Evolutionary conservation across 2,797 vertebrate species (phyloP).

Genomic region (Sus cebifrons): DNA sequence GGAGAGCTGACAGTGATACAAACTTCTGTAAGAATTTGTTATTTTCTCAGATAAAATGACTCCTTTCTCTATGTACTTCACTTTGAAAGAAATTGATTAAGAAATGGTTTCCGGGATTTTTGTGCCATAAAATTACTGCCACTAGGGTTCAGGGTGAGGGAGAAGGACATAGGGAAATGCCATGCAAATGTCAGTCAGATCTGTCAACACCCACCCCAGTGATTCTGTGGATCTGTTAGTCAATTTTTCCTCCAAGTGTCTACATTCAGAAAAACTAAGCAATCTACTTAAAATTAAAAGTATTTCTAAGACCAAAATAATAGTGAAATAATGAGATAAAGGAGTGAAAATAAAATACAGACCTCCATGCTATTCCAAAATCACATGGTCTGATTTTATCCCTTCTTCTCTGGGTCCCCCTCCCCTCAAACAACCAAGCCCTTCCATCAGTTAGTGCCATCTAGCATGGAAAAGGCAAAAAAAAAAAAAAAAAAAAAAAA

Average conservation of each 20-base stretch:
- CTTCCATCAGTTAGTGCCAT: slow-evolving; percentile 83
- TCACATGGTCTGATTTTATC: slow-evolving; percentile 62
- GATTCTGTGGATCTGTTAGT: slow-evolving; percentile 84
- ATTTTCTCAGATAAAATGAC: slow-evolving; percentile 80
- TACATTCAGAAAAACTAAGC: slow-evolving; percentile 72
- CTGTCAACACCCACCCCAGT: slow-evolving; percentile 78
- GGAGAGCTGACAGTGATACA: slow-evolving; percentile 24
- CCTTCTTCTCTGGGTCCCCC: not conserved
- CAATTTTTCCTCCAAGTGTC: slow-evolving; percentile 80
- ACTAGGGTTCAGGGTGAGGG: not conserved
- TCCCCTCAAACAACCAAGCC: slow-evolving; percentile 75
- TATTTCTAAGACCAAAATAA: slow-evolving; percentile 64
- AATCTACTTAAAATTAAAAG: slow-evolving; percentile 49
- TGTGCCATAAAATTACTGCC: slow-evolving; percentile 82
- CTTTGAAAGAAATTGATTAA: slow-evolving; percentile 74
- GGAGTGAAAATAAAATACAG: slow-evolving; percentile 62
- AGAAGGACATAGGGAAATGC: slow-evolving; percentile 82
- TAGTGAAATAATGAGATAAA: slow-evolving; percentile 63
- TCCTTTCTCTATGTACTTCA: slow-evolving; percentile 67
- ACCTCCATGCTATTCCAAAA: slow-evolving; percentile 29
- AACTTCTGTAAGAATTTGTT: slow-evolving; percentile 73
- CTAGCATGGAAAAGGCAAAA: slow-evolving; percentile 79
- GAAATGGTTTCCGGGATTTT: slow-evolving; percentile 84
- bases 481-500: slow-evolving; percentile 19
- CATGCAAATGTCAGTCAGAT: slow-evolving; percentile 81